phyloP scores from a whole-genome alignment of 2,888 invertebrate genomes.

The Scaptomyza polygonia region DNA sequence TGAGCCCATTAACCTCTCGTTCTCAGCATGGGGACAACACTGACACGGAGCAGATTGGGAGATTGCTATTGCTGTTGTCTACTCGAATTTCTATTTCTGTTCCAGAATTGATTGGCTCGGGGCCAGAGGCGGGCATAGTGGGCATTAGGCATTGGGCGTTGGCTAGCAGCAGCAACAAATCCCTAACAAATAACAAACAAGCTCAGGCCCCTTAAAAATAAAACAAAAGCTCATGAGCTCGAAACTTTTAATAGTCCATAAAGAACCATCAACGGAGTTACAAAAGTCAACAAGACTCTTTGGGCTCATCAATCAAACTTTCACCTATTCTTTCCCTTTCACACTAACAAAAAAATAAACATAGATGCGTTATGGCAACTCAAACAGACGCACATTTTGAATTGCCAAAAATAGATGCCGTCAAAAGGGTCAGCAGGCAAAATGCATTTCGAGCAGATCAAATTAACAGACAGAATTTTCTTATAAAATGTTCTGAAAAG shows the following conservation, averaged over 20 bases:
- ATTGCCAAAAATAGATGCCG: slow-evolving; percentile 56
- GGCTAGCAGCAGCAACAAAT: slow-evolving; percentile 21
- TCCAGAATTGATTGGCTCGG: slow-evolving; percentile 71
- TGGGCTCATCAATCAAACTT: slow-evolving; percentile 76
- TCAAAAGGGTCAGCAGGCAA: slow-evolving; percentile 68
- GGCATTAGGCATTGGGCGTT: too few species aligned
- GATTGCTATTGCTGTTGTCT: slow-evolving; percentile 10
- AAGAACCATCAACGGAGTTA: slow-evolving; percentile 49
- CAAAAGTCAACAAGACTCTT: slow-evolving; percentile 41
- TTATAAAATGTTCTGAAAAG: slow-evolving; percentile 46
- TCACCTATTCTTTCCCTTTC: slow-evolving; percentile 48
- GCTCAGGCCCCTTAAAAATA: slow-evolving; percentile 24
- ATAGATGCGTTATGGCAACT: slow-evolving; percentile 22
- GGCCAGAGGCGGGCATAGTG: slow-evolving; percentile 43
- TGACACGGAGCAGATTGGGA: slow-evolving; percentile 27
- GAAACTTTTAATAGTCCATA: slow-evolving; percentile 69
- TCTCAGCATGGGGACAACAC: slow-evolving; percentile 46
- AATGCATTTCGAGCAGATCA: slow-evolving; percentile 60
- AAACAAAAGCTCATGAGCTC: slow-evolving; percentile 32
- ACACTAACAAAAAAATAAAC: slow-evolving; percentile 7
- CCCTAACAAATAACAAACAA: slow-evolving; percentile 55
- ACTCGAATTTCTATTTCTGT: slow-evolving; percentile 66
- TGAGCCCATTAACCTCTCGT: slow-evolving; percentile 67
- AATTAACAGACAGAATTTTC: slow-evolving; percentile 47
- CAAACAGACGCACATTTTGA: slow-evolving; percentile 44